phyloP scores from a whole-genome alignment of 1,140 invertebrate genomes.

The Pygmarrhopalites habei region DNA sequence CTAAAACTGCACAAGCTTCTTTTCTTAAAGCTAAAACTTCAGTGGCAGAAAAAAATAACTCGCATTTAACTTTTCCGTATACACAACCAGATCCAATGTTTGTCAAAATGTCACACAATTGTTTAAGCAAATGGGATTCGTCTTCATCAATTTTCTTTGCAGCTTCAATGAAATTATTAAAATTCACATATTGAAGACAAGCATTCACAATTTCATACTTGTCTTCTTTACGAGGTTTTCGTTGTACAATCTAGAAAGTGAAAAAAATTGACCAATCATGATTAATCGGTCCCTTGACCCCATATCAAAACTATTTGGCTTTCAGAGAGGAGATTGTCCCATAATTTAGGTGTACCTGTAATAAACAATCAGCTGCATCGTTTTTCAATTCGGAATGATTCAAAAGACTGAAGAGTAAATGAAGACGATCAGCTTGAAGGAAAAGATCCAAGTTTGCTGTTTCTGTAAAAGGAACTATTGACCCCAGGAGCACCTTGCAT shows the following conservation, averaged over 20 bases:
- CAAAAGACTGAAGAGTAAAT: slow-evolving; percentile 1
- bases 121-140: slow-evolving; percentile 23
- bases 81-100: slow-evolving; percentile 1
- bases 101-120: slow-evolving; percentile 23
- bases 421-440: slow-evolving; percentile 20
- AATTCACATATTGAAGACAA: slow-evolving; percentile 15
- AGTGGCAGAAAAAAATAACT: slow-evolving; percentile 19
- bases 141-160: background rate
- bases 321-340: no score
- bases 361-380: slow-evolving; percentile 28
- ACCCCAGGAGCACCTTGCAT: slow-evolving; percentile 16
- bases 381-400: slow-evolving; percentile 17
- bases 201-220: slow-evolving; percentile 19
- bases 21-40: slow-evolving; percentile 14
- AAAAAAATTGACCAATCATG: slow-evolving; percentile 12
- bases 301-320: no score
- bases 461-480: slow-evolving; percentile 27
- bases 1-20: slow-evolving; percentile 25
- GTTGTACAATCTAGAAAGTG: slow-evolving; percentile 22
- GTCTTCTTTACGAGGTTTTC: slow-evolving; percentile 27
- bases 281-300: no score
- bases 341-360: no score
- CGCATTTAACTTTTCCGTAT: slow-evolving; percentile 15
- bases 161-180: slow-evolving; percentile 1
- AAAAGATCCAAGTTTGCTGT: slow-evolving; percentile 8